A percentile compares a stretch with the other conserved stretches of the same genome.
phyloP scores from a whole-genome alignment of 1,140 invertebrate genomes.

The Achroia grisella region DNA sequence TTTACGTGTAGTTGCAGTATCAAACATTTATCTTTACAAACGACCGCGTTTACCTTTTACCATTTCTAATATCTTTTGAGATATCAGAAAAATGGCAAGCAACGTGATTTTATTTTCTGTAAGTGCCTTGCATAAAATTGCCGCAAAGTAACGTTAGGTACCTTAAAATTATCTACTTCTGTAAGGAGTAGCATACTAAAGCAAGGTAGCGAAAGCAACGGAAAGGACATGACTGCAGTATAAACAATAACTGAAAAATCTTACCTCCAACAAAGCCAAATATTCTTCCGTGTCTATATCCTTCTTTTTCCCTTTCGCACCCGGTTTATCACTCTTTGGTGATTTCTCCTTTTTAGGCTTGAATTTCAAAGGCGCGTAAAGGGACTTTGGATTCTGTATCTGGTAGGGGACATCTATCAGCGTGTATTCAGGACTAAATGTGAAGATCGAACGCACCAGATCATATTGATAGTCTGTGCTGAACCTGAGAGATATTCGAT shows the following conservation, averaged over 20 bases:
- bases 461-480: constrained; percentile 59
- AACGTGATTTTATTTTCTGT: too few species aligned
- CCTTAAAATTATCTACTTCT: background rate
- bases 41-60: too few species aligned
- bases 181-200: background rate
- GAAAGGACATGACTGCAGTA: too few species aligned
- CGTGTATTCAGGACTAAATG: constrained; percentile 41
- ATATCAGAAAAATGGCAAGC: too few species aligned
- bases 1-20: too few species aligned
- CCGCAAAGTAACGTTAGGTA: too few species aligned
- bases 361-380: constrained; percentile 32
- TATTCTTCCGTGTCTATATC: constrained; percentile 47
- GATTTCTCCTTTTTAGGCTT: constrained; percentile 35
- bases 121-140: too few species aligned
- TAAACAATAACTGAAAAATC: too few species aligned
- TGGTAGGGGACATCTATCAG: constrained; percentile 41
- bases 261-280: constrained; percentile 43
- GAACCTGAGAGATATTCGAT: constrained; percentile 28
- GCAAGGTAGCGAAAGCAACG: background rate
- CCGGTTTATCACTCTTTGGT: constrained; percentile 32
- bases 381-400: constrained; percentile 36
- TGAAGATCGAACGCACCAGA: constrained; percentile 49
- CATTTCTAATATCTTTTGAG: too few species aligned
- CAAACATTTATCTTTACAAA: too few species aligned
- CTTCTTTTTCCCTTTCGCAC: constrained; percentile 41